Evolutionary conservation across 2,888 invertebrate genomes (phyloP).

Genomic region (Cosmopolites sordidus): DNA sequence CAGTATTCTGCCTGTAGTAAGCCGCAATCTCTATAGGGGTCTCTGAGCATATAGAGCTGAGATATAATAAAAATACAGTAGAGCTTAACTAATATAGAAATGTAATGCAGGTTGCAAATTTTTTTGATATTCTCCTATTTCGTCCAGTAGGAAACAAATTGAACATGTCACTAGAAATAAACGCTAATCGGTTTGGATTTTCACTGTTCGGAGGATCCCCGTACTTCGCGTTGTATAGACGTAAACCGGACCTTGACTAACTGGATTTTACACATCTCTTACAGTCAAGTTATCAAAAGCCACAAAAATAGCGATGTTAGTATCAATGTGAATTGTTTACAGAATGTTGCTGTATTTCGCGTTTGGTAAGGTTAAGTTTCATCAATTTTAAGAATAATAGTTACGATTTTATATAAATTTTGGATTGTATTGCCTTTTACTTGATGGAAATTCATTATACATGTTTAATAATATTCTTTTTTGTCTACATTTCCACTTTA

Average conservation of each 20-base stretch:
- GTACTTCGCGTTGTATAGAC: conserved; percentile 10
- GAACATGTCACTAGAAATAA: background rate
- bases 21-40: too few relatives aligned
- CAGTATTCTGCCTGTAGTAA: too few relatives aligned
- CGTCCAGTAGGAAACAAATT: background rate
- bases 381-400: background rate
- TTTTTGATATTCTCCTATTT: too few relatives aligned
- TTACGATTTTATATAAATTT: too few relatives aligned
- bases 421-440: too few relatives aligned
- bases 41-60: too few relatives aligned
- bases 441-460: too few relatives aligned
- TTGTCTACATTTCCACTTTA: too few relatives aligned
- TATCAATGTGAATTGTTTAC: conserved; percentile 24
- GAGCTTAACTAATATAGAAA: too few relatives aligned
- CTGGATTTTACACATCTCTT: conserved; percentile 25
- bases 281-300: conserved; percentile 15
- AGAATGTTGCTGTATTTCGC: conserved; percentile 29
- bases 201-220: conserved; percentile 9
- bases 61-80: too few relatives aligned
- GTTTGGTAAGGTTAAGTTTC: conserved; percentile 22
- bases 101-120: too few relatives aligned
- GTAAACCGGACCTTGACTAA: conserved; percentile 24
- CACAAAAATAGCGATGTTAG: conserved; percentile 30
- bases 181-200: conserved; percentile 6
- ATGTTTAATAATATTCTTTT: too few relatives aligned